These are phyloP conservation scores for Macroteleia sp. DNA, from an alignment of 2,888 invertebrate genomes.

Conservation along the genomic window DNA sequence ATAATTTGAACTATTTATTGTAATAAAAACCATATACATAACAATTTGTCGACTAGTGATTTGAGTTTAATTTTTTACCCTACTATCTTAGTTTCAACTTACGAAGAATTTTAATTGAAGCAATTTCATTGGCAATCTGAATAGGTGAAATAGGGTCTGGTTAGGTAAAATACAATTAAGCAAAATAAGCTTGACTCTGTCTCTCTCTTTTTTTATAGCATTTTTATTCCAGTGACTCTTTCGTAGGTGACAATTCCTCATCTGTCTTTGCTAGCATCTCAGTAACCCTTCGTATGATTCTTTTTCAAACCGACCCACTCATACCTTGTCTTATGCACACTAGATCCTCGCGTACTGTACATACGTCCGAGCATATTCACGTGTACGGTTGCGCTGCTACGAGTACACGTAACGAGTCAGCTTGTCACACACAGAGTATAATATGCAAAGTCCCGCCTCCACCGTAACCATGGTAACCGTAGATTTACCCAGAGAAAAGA, in stretches of 20 bases:
- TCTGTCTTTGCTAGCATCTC: slow-evolving; percentile 73
- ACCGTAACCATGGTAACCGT: slow-evolving; percentile 80
- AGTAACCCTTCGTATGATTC: slow-evolving; percentile 71
- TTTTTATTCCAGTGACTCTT: slow-evolving; percentile 59
- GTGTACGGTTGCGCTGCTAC: slow-evolving; percentile 61
- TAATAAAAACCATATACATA: too few species aligned
- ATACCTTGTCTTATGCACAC: slow-evolving; percentile 76
- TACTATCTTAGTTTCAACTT: too few species aligned
- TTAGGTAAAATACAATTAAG: slow-evolving; percentile 75
- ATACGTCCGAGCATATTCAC: slow-evolving; percentile 52
- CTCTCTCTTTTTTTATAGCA: slow-evolving; percentile 60
- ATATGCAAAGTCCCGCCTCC: slow-evolving; percentile 84
- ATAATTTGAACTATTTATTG: too few species aligned
- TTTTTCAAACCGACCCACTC: slow-evolving; percentile 76
- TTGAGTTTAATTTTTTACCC: too few species aligned
- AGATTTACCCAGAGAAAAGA: slow-evolving; percentile 75
- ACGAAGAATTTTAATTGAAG: not conserved
- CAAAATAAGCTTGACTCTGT: too few species aligned
- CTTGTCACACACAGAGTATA: slow-evolving; percentile 82
- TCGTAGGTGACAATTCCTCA: slow-evolving; percentile 80
- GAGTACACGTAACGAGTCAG: slow-evolving; percentile 76
- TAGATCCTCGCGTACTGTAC: slow-evolving; percentile 34
- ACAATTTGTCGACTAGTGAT: too few species aligned
- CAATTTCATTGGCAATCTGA: not conserved
- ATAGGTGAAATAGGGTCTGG: not conserved